A percentile compares a stretch with the other conserved stretches of the same genome.
Conservation (phyloP, 1,140 invertebrate species). For the Bombus polaris region DNA sequence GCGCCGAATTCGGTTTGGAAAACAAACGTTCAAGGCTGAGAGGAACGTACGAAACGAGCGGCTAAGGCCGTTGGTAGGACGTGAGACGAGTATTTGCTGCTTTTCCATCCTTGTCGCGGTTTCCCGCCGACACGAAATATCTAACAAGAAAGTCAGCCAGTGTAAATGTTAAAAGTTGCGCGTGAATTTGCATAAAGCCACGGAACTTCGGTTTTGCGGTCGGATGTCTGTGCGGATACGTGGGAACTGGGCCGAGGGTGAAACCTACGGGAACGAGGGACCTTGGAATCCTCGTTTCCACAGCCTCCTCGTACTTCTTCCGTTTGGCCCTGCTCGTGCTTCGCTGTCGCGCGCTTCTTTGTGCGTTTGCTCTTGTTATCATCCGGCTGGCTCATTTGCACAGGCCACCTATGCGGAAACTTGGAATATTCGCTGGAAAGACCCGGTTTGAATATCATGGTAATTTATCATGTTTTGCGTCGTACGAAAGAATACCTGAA, state of each 20-base stretch:
- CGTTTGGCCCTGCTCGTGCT: neutral
- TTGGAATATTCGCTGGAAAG: neutral
- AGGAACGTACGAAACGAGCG: neutral
- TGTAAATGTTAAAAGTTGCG: slow-evolving; percentile 55
- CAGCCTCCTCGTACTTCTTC: neutral
- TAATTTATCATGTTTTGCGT: no score
- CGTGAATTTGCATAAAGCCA: slow-evolving; percentile 52
- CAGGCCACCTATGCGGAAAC: neutral
- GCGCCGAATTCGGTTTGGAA: neutral
- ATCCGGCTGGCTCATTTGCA: no score
- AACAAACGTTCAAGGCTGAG: slow-evolving; percentile 31
- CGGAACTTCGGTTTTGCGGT: slow-evolving; percentile 43
- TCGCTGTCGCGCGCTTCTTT: neutral
- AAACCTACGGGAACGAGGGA: neutral
- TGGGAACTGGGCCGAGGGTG: slow-evolving; percentile 4
- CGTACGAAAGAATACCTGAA: no score
- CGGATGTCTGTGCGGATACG: slow-evolving; percentile 8
- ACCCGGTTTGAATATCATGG: no score
- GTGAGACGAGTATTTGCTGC: neutral
- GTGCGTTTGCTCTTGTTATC: neutral
- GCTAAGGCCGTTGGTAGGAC: neutral
- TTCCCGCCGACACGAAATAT: neutral
- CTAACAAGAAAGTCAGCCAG: slow-evolving; percentile 23
- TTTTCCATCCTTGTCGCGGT: neutral
- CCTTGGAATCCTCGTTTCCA: neutral